phyloP scores from a whole-genome alignment of 2,113 vertebrate genomes.

The Paratilapia polleni region DNA sequence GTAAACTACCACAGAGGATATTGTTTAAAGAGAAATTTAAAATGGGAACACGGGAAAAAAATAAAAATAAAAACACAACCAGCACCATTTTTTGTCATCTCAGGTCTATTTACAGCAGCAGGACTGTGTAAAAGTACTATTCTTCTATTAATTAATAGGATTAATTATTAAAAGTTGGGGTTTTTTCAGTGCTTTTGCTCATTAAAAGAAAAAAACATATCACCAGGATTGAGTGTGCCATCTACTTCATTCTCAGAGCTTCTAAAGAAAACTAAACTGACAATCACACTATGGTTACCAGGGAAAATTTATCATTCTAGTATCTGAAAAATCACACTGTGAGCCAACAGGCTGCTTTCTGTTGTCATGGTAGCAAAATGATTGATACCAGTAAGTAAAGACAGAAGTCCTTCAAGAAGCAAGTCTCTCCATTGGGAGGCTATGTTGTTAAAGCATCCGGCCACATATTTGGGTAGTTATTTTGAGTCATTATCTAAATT shows the following conservation, averaged over 20 bases:
- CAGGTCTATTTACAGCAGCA: neutral
- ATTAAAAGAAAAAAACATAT: neutral
- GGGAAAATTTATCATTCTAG: neutral
- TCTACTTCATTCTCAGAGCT: neutral
- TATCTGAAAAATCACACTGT: neutral
- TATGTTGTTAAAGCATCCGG: neutral
- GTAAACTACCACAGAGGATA: neutral
- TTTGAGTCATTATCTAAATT: neutral
- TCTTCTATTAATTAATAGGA: too few species aligned
- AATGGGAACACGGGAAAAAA: neutral
- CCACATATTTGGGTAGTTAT: neutral
- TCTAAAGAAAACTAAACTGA: neutral
- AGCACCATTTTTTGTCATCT: neutral
- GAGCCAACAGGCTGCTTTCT: neutral
- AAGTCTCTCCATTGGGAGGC: neutral
- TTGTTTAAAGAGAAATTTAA: neutral
- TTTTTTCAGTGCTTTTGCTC: neutral
- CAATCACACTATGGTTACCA: neutral
- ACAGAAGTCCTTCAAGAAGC: neutral
- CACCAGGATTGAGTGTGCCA: neutral
- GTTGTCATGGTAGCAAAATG: conserved; percentile 34
- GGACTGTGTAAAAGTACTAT: neutral
- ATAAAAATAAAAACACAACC: neutral
- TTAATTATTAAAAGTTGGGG: too few species aligned
- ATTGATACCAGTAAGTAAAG: conserved; percentile 28